phyloP scores from a whole-genome alignment of 2,113 vertebrate species.

The Calonectris borealis region DNA sequence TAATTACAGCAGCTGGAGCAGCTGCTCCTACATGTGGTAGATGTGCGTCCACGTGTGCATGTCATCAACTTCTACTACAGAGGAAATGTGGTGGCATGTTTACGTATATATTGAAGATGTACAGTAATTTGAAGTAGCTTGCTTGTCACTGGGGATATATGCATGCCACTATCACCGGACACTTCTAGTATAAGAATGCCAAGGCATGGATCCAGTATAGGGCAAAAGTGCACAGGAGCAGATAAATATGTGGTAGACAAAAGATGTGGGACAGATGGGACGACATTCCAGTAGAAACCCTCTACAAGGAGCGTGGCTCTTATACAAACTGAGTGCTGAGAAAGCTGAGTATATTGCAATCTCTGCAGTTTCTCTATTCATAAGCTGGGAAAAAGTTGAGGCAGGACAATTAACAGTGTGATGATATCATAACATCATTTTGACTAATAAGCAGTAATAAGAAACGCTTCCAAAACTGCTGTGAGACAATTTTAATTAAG shows the following conservation, averaged over 20 bases:
- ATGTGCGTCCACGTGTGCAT: fast-evolving
- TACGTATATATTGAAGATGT: neutral
- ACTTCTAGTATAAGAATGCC: neutral
- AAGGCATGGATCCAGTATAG: neutral
- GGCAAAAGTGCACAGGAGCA: neutral
- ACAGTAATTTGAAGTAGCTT: neutral
- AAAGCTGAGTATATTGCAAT: neutral
- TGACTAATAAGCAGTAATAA: neutral
- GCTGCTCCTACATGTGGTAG: neutral
- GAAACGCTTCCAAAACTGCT: neutral
- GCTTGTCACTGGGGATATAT: neutral
- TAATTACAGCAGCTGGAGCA: neutral
- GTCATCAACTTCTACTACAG: neutral
- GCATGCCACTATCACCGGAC: neutral
- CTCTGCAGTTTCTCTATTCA: neutral
- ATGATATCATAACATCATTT: neutral
- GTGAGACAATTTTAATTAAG: neutral
- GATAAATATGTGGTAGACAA: neutral
- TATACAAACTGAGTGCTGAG: neutral
- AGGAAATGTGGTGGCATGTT: neutral
- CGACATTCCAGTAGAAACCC: neutral
- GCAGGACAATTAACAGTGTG: neutral
- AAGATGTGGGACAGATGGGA: neutral
- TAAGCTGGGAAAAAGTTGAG: neutral
- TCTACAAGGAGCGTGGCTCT: neutral